phyloP scores from a whole-genome alignment of 2,888 invertebrate genomes.

The Hecatera dysodea region DNA sequence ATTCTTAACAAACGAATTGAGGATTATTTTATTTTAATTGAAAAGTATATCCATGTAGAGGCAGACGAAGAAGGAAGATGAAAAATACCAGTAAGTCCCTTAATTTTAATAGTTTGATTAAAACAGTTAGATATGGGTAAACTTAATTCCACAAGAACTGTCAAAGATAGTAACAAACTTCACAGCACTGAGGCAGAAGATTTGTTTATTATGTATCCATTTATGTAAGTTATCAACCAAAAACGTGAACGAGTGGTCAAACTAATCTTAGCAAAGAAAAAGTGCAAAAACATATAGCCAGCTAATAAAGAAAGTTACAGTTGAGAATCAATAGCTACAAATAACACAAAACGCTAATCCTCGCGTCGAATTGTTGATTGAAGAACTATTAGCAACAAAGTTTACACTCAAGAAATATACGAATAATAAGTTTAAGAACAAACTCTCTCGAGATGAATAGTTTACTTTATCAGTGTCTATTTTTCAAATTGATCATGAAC shows the following conservation, averaged over 20 bases:
- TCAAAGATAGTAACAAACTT: too few relatives aligned
- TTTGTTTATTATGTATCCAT: too few relatives aligned
- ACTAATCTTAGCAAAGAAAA: background rate
- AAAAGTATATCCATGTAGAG: background rate
- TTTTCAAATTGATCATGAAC: conserved; percentile 43
- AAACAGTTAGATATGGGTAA: background rate
- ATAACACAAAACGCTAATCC: background rate
- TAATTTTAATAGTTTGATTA: too few relatives aligned
- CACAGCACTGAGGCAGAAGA: too few relatives aligned
- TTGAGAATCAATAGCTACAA: background rate
- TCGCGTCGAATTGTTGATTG: conserved; percentile 47
- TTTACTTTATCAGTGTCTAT: background rate
- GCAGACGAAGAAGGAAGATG: background rate
- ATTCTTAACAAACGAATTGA: too few relatives aligned
- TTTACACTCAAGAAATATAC: conserved; percentile 17
- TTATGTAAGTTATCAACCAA: too few relatives aligned
- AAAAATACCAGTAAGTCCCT: background rate
- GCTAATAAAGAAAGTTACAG: conserved; percentile 18
- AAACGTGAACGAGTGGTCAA: background rate
- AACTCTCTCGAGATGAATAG: conserved; percentile 3
- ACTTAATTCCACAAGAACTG: too few relatives aligned
- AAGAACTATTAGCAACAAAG: background rate
- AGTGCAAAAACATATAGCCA: conserved; percentile 1
- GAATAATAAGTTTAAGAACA: conserved; percentile 23
- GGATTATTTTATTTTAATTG: background rate